These are phyloP conservation scores for Megaceryle alcyon DNA, from an alignment of 2,797 vertebrate genomes.

Conservation along the genomic window DNA sequence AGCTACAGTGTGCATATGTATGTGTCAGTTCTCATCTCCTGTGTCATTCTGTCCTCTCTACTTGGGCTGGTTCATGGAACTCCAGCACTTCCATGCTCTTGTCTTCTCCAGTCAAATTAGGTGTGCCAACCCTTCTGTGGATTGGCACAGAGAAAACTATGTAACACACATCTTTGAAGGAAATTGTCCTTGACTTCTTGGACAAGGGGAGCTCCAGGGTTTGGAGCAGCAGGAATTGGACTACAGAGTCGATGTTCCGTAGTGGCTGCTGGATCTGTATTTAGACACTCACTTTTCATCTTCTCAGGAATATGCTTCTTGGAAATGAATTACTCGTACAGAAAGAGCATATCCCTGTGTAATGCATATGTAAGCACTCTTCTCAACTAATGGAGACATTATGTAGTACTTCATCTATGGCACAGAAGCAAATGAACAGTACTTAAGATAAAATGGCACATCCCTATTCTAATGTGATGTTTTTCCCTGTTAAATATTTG, in stretches of 20 bases:
- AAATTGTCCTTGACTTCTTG: neutral
- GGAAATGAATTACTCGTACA: slow-evolving; percentile 42
- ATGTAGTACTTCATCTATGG: neutral
- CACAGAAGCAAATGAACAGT: neutral
- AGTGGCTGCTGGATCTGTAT: neutral
- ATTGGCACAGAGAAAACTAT: neutral
- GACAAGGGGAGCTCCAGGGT: neutral
- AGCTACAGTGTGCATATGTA: neutral
- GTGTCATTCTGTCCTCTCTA: neutral
- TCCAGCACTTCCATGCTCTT: neutral
- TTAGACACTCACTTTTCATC: neutral
- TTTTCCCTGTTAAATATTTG: neutral
- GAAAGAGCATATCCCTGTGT: slow-evolving; percentile 41
- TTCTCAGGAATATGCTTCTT: neutral
- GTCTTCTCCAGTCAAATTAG: neutral
- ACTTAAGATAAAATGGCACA: neutral
- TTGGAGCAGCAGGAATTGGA: neutral
- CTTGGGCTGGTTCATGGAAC: neutral
- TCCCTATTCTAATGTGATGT: neutral
- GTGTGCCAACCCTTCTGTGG: neutral
- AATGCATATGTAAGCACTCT: slow-evolving; percentile 19
- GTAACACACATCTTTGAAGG: neutral
- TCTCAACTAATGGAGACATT: neutral
- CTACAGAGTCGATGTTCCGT: neutral
- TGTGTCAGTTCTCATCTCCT: neutral